Evolutionary conservation across 2,113 vertebrate genomes (phyloP), one percentile per base, ranked within the genome.

Genomic region (Labeo catla): DNA sequence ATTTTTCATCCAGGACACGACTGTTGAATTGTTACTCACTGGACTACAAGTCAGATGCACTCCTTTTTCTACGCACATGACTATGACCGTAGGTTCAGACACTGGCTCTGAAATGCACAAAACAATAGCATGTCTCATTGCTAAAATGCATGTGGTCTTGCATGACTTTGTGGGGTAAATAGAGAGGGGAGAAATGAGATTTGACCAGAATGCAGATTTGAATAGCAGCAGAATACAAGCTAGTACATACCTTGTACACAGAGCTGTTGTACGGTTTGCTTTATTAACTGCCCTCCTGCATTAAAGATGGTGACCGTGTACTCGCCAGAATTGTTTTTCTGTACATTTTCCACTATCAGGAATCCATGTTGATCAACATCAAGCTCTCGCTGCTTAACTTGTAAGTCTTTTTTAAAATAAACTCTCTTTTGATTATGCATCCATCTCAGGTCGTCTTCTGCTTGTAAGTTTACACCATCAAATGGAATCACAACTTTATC

Each of bases 61-160:
- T 65, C 61, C 45, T 4, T 19, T 16, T 19, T 66, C 79, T 11
- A 28, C 59, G 49, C 61, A 66, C 8, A 34, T 4, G 7, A 49
- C 4, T 5, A 2, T 2, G 43, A 81, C 43, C 19, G 23, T 47
- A 19, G 79, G 79, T 28, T 50, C 61, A 19, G n/a, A 2, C 61
- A 81, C 61, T 50, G 45, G 79, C 59, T 81, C 61, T 81, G 61
- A 50, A 81, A 81, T 5, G 16, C 79, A 81, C 43, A 66, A 43
- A 47, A 8, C 36, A 47, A 61, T 4, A 76, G 13, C 39, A 11
- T 45, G 68, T 10, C 39, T 21, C 21, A 45, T 11, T 72, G 39
- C 16, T 5, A 28, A 36, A 9, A 57, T 52, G 39, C 28, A 39
- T 28, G 6, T 34, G 74, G 23, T 77, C 49, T 16, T 8, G 47